A percentile compares a stretch with the other conserved stretches of the same genome.
phyloP scores from a whole-genome alignment of 2,113 vertebrate genomes.

The Hepsetus odoe region DNA sequence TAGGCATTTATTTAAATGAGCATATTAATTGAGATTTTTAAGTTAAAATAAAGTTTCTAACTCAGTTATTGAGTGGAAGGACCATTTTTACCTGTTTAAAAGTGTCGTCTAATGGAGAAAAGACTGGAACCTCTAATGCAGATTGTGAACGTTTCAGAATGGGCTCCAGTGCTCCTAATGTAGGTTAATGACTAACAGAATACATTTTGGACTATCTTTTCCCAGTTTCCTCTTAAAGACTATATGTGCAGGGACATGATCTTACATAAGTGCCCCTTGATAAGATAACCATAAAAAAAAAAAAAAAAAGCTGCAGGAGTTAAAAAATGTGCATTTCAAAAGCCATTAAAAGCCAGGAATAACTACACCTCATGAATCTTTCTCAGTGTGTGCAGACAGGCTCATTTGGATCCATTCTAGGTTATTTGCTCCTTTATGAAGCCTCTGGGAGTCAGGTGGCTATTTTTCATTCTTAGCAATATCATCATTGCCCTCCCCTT shows the following conservation, averaged over 20 bases:
- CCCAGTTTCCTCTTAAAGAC: neutral
- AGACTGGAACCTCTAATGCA: neutral
- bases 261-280: neutral
- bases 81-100: too few relatives aligned
- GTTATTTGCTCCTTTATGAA: conserved; percentile 20
- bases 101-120: neutral
- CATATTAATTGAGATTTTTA: too few relatives aligned
- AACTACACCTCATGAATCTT: neutral
- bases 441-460: conserved; percentile 8
- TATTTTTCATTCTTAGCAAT: conserved; percentile 39
- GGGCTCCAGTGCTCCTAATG: neutral
- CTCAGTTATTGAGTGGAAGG: too few relatives aligned
- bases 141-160: neutral
- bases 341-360: conserved; percentile 6
- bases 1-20: too few relatives aligned
- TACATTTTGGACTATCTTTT: neutral
- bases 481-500: conserved; percentile 9
- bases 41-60: too few relatives aligned
- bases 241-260: neutral
- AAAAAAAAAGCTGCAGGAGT: neutral
- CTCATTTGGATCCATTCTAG: conserved; percentile 20
- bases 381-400: conserved; percentile 9
- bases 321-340: neutral
- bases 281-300: neutral
- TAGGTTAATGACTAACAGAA: neutral